Base-by-base conservation (phyloP, 2,888 invertebrate genomes). In the Agrochola lota region DNA sequence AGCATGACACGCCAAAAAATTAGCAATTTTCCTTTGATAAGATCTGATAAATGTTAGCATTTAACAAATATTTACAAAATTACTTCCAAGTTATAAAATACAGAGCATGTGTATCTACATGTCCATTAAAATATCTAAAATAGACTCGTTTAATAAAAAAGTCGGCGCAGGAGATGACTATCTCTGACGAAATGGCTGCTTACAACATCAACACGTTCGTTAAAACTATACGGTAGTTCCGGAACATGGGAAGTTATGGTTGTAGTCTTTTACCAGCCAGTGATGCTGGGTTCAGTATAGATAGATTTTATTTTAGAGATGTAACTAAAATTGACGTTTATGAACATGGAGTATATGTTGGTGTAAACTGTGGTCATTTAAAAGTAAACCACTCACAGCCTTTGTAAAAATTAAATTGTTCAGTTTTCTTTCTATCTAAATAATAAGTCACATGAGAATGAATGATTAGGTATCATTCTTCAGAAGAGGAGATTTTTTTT, bases 141-240 rank as follows among this genome's bases (percentile, higher is more conserved):
- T 74, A 79, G 74, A 70, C 70, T 15, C 20, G 43, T 66, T 57
- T 52, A 63, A 69, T 84, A 77, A 74, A 77, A 77, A 80, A 71
- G 64, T 71, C 66, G 72, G 70, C 66, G 30, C 64, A 60, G 30
- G 55, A 66, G 81, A 86, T 80, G 43, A 67, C 40, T 87, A 87
- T 86, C 86, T 85, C 60, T 69, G 17, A 71, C 46, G 72, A 81
- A 85, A 83, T 79, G 68, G 69, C 64, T 64, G 79, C 74, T 81
- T 78, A 78, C 76, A 77, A 81, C 74, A 79, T 84, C 70, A 79
- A 80, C 86, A 76, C 72, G 57, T 59, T 43, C 57, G 60, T 73
- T 72, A 59, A 83, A 81, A 73, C 57, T 52, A 8, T 62, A 72
- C 57, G 59, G 59, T 80, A 67, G 30, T 74, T 60, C 55, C 35